Conservation (phyloP, 2,113 vertebrate species). For the Oreochromis aureus region DNA sequence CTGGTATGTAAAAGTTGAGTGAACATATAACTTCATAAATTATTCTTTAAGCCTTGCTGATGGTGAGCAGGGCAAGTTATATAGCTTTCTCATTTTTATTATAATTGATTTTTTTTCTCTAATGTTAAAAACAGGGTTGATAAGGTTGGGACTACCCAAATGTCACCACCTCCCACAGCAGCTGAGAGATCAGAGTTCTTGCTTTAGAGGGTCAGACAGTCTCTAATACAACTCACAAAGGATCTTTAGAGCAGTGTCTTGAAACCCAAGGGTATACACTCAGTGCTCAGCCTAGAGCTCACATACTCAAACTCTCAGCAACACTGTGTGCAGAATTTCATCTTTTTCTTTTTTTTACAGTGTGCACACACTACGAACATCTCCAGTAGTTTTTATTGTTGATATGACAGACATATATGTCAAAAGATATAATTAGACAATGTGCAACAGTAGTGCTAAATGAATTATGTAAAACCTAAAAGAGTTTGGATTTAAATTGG, state of each 20-base stretch:
- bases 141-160: conserved; percentile 41
- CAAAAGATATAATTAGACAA: not conserved
- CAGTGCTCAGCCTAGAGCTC: not conserved
- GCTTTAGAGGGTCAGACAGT: conserved; percentile 33
- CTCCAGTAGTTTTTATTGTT: not conserved
- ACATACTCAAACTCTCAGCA: not conserved
- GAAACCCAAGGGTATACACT: conserved; percentile 5
- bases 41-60: not conserved
- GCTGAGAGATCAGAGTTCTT: conserved; percentile 39
- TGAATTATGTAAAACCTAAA: not conserved
- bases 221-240: conserved; percentile 25
- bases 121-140: not conserved
- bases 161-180: conserved; percentile 42
- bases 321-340: not conserved
- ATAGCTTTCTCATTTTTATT: not conserved
- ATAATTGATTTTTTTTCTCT: not conserved
- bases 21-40: not conserved
- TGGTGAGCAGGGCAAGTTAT: not conserved
- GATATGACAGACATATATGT: accelerated
- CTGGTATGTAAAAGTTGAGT: not conserved
- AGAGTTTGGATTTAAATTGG: not conserved
- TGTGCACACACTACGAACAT: not conserved
- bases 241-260: conserved; percentile 10
- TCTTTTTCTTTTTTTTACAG: not conserved
- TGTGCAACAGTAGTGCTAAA: not conserved